Conservation (phyloP, 2,888 invertebrate species). For the Cremastinae sp. region DNA sequence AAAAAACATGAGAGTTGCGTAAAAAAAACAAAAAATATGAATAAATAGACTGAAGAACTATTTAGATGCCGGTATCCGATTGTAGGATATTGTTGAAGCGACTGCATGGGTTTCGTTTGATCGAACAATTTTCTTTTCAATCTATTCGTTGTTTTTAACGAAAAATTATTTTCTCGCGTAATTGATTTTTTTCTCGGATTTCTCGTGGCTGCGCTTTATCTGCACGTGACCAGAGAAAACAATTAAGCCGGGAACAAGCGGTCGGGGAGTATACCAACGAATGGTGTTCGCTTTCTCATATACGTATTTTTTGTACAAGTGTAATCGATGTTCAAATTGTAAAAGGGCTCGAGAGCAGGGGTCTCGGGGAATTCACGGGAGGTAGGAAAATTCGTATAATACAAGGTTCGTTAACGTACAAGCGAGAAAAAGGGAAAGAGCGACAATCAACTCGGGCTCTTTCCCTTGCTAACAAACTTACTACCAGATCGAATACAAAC, state of each 20-base stretch:
- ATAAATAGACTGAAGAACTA: too few relatives aligned
- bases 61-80: too few relatives aligned
- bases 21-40: too few relatives aligned
- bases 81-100: too few relatives aligned
- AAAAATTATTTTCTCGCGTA: conserved; percentile 45
- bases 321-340: conserved; percentile 3
- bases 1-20: too few relatives aligned
- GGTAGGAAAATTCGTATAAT: conserved; percentile 55
- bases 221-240: conserved; percentile 59
- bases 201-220: conserved; percentile 37
- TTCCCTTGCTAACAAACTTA: conserved; percentile 21
- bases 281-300: conserved; percentile 33
- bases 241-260: conserved; percentile 57
- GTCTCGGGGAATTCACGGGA: conserved; percentile 15
- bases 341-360: conserved; percentile 17
- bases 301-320: not conserved
- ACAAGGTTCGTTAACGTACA: conserved; percentile 58
- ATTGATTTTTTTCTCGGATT: conserved; percentile 47
- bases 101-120: too few relatives aligned
- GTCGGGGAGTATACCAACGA: conserved; percentile 28
- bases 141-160: conserved; percentile 15
- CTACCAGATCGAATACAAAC: conserved; percentile 46
- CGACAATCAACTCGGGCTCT: conserved; percentile 57
- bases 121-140: too few relatives aligned
- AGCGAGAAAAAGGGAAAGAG: conserved; percentile 56